Percentiles rank a stretch among this genome's conserved stretches.
Evolutionary conservation across 2,113 vertebrate genomes (phyloP).

Genomic region (Balaenoptera acutorostrata): DNA sequence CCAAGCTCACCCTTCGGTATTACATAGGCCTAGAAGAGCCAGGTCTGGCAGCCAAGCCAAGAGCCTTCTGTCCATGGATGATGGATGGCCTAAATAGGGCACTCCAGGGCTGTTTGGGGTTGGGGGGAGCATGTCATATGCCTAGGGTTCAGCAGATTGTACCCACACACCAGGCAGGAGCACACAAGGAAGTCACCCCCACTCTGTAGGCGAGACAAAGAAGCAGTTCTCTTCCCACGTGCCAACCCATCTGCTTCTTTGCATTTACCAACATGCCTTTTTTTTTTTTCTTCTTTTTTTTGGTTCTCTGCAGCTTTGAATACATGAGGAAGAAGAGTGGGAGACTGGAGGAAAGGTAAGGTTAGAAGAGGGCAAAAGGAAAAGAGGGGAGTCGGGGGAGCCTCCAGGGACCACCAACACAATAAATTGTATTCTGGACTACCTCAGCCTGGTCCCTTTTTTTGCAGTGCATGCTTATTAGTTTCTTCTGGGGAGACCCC

Average conservation of each 20-base stretch:
- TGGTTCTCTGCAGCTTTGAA: slow-evolving; percentile 55
- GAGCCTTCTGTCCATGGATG: neutral
- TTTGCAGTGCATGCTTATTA: neutral
- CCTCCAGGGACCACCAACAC: neutral
- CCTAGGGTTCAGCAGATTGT: slow-evolving; percentile 33
- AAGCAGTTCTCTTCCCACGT: slow-evolving; percentile 38
- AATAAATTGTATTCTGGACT: slow-evolving; percentile 48
- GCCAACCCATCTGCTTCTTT: slow-evolving; percentile 65
- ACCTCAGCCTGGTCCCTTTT: slow-evolving; percentile 5
- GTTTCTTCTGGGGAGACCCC: neutral
- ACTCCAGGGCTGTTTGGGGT: neutral
- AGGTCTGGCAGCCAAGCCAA: neutral
- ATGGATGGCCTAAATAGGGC: neutral
- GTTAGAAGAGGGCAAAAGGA: slow-evolving; percentile 36
- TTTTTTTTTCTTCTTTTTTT: slow-evolving; percentile 4
- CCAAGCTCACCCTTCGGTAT: neutral
- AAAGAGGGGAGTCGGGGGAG: neutral
- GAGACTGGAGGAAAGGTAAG: slow-evolving; percentile 55
- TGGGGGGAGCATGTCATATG: neutral
- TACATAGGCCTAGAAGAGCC: neutral
- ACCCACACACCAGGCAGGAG: slow-evolving; percentile 53
- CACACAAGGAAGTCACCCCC: slow-evolving; percentile 49
- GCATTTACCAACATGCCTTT: slow-evolving; percentile 50
- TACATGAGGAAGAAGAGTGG: slow-evolving; percentile 52
- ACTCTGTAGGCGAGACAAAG: slow-evolving; percentile 59